Evolutionary conservation across 2,113 vertebrate species (phyloP).

Genomic region (Crocuta crocuta): DNA sequence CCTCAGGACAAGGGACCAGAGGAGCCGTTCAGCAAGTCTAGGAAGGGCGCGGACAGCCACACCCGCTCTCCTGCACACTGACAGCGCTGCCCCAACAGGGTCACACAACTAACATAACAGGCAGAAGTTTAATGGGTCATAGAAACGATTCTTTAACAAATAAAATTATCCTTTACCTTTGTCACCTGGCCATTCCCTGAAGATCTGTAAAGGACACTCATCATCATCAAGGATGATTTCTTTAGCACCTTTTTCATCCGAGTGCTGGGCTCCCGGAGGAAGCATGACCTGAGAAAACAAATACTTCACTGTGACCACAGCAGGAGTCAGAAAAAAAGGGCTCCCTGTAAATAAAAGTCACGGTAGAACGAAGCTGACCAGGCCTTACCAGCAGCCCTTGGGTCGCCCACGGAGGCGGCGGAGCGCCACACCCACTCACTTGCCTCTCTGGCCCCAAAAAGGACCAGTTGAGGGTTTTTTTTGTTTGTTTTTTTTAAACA

Average conservation of each 20-base stretch:
- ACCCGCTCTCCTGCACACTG: accelerated
- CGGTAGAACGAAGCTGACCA: neutral
- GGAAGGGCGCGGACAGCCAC: accelerated
- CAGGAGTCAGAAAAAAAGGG: neutral
- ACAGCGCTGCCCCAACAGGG: too few species aligned
- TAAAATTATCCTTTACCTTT: constrained; percentile 88
- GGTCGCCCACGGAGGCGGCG: neutral
- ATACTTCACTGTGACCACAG: neutral
- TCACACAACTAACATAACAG: accelerated
- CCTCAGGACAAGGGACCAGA: neutral
- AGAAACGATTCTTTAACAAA: neutral
- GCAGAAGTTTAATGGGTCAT: accelerated
- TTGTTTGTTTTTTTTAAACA: neutral
- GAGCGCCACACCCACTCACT: neutral
- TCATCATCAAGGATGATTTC: constrained; percentile 94
- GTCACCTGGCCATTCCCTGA: constrained; percentile 97
- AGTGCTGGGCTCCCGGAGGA: constrained; percentile 92
- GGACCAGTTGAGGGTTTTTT: too few species aligned
- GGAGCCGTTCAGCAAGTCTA: neutral
- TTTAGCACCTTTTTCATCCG: constrained; percentile 95
- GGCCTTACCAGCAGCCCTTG: neutral
- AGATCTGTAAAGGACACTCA: constrained; percentile 97
- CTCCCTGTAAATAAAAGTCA: neutral
- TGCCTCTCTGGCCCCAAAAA: neutral
- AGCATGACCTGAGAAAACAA: constrained; percentile 85